Evolutionary conservation across 2,113 vertebrate species (phyloP).

Genomic region (Pteruthius melanotis): DNA sequence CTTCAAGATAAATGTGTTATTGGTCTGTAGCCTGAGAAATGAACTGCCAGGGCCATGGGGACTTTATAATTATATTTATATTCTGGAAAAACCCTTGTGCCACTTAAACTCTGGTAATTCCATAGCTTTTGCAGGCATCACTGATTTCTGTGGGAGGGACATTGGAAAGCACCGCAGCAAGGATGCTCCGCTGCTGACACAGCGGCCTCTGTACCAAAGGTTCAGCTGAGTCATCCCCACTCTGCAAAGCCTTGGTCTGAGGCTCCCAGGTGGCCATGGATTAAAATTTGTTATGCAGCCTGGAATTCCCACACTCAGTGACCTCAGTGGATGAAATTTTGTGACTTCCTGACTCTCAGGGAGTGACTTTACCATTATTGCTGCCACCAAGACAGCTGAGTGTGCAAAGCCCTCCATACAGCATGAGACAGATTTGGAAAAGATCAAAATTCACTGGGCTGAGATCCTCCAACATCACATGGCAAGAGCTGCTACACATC

Average conservation of each 20-base stretch:
- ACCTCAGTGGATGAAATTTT: background rate
- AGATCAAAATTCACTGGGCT: background rate
- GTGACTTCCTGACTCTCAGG: background rate
- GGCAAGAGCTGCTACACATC: background rate
- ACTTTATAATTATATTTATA: background rate
- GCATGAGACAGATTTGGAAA: background rate
- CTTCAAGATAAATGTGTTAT: background rate
- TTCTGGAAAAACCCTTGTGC: background rate
- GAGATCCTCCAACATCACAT: background rate
- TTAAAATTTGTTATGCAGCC: background rate
- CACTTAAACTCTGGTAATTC: background rate
- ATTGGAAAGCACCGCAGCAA: background rate
- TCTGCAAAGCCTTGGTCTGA: background rate
- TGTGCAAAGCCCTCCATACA: fast-evolving
- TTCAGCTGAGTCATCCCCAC: background rate
- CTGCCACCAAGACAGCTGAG: background rate
- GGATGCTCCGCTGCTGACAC: background rate
- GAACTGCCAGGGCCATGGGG: background rate
- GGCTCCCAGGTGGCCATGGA: background rate
- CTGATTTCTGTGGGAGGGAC: background rate
- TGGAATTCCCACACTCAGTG: background rate
- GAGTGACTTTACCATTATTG: background rate
- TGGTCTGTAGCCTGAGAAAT: background rate
- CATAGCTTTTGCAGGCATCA: background rate
- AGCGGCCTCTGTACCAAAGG: background rate